Evolutionary conservation across 2,113 vertebrate species (phyloP).

Genomic region (Gopherus flavomarginatus): DNA sequence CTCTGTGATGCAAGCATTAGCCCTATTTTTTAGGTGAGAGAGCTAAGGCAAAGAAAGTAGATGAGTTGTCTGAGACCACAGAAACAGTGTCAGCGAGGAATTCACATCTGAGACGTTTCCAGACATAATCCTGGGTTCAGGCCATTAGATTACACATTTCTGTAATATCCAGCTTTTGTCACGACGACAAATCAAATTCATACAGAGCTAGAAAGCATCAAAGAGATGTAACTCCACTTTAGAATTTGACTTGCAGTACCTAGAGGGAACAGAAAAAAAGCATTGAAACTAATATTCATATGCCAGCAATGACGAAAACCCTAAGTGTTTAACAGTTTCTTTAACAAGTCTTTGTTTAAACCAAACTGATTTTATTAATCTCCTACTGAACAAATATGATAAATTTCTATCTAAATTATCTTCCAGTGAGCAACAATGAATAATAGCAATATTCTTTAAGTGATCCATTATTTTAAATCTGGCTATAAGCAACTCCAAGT

Average conservation of each 20-base stretch:
- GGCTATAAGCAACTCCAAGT: constrained; percentile 36
- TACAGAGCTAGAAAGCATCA: constrained; percentile 34
- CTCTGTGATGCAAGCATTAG: neutral
- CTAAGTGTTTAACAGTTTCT: constrained; percentile 36
- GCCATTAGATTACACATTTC: constrained; percentile 19
- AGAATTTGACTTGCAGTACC: neutral
- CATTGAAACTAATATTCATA: constrained; percentile 60
- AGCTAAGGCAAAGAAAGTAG: neutral
- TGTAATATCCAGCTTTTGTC: constrained; percentile 27
- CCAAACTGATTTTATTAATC: constrained; percentile 66
- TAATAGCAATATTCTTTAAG: constrained; percentile 58
- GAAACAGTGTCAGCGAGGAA: neutral
- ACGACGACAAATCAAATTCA: constrained; percentile 54
- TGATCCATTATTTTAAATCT: constrained; percentile 65
- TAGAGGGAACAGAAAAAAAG: constrained; percentile 13
- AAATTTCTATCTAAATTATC: constrained; percentile 67
- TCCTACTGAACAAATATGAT: constrained; percentile 69
- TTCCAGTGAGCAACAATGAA: constrained; percentile 68
- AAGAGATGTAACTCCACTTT: constrained; percentile 38
- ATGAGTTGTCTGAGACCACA: constrained; percentile 7
- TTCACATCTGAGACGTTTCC: neutral
- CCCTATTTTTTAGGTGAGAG: neutral
- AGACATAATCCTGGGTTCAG: neutral
- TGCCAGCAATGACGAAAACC: constrained; percentile 42
- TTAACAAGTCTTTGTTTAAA: constrained; percentile 56